phyloP scores from a whole-genome alignment of 1,140 invertebrate genomes.

The Trypoxylus dichotomus region DNA sequence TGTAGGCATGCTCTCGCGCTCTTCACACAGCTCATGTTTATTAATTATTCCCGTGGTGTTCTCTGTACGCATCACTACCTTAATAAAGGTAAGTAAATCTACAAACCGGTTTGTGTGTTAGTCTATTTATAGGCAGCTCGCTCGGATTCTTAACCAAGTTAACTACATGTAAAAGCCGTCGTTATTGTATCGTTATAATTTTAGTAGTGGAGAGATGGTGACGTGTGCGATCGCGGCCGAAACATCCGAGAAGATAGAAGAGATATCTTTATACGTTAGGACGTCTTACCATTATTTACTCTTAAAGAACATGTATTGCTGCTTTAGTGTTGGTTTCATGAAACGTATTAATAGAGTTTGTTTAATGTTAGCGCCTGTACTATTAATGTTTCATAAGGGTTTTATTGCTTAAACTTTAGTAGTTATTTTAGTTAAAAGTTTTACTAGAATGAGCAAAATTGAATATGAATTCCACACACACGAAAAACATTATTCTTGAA shows the following conservation, averaged over 20 bases:
- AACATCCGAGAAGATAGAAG: not conserved
- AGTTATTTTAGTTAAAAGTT: too few relatives aligned
- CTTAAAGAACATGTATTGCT: too few relatives aligned
- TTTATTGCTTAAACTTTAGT: too few relatives aligned
- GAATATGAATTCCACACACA: too few relatives aligned
- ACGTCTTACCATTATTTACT: too few relatives aligned
- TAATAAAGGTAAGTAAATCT: conserved; percentile 11
- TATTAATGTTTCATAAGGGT: too few relatives aligned
- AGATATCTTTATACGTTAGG: not conserved
- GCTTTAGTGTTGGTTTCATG: too few relatives aligned
- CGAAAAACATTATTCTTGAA: too few relatives aligned
- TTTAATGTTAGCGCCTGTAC: too few relatives aligned
- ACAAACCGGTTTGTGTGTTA: conserved; percentile 12
- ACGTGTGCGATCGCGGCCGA: not conserved
- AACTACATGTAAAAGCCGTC: conserved; percentile 8
- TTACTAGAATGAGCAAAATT: too few relatives aligned
- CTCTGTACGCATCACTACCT: conserved; percentile 18
- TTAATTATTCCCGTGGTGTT: conserved; percentile 1
- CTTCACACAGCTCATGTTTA: not conserved
- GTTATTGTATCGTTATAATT: conserved; percentile 4
- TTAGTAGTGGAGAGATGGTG: conserved; percentile 7
- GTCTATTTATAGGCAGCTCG: conserved; percentile 5
- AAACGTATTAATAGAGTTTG: too few relatives aligned
- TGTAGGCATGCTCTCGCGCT: not conserved
- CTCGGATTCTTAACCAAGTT: conserved; percentile 11